Conservation (phyloP, 2,888 invertebrate species). For the Mimachlamys varia region DNA sequence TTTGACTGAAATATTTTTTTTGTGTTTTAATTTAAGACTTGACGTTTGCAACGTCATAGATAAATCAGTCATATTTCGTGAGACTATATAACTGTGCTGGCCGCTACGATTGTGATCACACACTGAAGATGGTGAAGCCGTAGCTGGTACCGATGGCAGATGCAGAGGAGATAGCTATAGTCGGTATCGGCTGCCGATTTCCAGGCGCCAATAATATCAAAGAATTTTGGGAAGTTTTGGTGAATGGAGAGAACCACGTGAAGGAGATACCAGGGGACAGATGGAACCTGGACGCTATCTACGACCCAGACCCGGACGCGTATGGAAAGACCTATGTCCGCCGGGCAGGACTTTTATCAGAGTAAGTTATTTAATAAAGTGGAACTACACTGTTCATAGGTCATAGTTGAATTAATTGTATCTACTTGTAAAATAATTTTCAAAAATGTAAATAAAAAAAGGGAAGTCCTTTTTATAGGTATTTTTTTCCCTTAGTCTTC, state of each 20-base stretch:
- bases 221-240: constrained; percentile 69
- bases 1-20: too few species aligned
- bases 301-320: constrained; percentile 62
- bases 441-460: too few species aligned
- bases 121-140: not conserved
- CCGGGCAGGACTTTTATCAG: constrained; percentile 63
- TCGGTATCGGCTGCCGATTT: constrained; percentile 69
- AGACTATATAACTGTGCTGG: too few species aligned
- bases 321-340: constrained; percentile 64
- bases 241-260: constrained; percentile 71
- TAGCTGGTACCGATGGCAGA: not conserved
- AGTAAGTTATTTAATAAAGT: constrained; percentile 53
- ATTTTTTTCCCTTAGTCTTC: too few species aligned
- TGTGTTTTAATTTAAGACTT: too few species aligned
- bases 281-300: constrained; percentile 68
- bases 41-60: too few species aligned
- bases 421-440: too few species aligned
- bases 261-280: constrained; percentile 65
- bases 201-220: constrained; percentile 70
- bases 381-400: too few species aligned
- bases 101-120: too few species aligned
- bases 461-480: too few species aligned
- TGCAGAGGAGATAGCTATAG: constrained; percentile 64
- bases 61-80: too few species aligned
- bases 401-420: too few species aligned